A percentile compares a stretch with the other conserved stretches of the same genome.
Conservation (phyloP, 2,113 vertebrate species). For the Apus apus region DNA sequence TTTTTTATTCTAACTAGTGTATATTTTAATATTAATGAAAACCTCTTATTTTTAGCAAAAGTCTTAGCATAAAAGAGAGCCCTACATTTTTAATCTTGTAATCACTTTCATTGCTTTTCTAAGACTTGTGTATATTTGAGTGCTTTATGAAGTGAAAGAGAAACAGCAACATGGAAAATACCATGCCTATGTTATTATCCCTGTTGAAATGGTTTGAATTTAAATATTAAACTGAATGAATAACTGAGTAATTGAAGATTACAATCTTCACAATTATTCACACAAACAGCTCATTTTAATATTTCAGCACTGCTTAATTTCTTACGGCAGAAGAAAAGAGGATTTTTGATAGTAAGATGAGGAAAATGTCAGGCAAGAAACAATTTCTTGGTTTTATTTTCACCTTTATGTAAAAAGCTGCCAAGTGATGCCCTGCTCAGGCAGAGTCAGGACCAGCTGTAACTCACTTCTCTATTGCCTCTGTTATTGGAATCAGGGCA, state of each 20-base stretch:
- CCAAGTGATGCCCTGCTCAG: background rate
- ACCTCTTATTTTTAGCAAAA: background rate
- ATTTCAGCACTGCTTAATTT: background rate
- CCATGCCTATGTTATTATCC: background rate
- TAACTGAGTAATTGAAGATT: slow-evolving; percentile 16
- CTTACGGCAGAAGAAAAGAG: background rate
- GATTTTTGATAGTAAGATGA: background rate
- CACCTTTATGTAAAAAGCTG: background rate
- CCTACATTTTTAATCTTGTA: slow-evolving; percentile 6
- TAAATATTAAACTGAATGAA: background rate
- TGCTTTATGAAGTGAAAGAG: background rate
- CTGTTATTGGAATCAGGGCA: background rate
- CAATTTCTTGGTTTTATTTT: background rate
- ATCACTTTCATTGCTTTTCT: background rate
- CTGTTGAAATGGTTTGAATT: background rate
- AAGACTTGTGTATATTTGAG: background rate
- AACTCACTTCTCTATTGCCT: background rate
- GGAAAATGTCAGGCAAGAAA: background rate
- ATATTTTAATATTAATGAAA: background rate
- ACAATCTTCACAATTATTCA: background rate
- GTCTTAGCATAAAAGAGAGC: background rate
- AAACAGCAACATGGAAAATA: background rate
- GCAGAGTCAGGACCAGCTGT: background rate
- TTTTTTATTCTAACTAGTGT: background rate
- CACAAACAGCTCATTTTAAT: background rate